A percentile compares a stretch with the other conserved stretches of the same genome.
Evolutionary conservation across 2,113 vertebrate genomes (phyloP).

Genomic region (Phylloscopus trochilus): DNA sequence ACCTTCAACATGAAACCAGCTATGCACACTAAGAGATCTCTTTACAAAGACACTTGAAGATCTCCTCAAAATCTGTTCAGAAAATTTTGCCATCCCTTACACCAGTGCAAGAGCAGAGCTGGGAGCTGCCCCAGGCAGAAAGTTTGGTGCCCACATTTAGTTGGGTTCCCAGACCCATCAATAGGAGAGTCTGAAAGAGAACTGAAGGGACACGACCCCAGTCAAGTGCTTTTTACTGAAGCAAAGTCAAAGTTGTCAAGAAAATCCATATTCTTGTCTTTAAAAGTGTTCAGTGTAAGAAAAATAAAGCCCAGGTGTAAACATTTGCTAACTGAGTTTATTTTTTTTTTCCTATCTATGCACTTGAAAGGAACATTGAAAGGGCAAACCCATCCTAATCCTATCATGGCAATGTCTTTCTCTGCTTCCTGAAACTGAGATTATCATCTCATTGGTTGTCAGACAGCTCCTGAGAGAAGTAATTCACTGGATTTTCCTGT

Average conservation of each 20-base stretch:
- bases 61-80: background rate
- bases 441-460: slow-evolving; percentile 32
- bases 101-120: background rate
- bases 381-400: slow-evolving; percentile 31
- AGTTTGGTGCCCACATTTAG: background rate
- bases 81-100: background rate
- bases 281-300: background rate
- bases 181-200: background rate
- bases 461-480: background rate
- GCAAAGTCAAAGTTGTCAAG: background rate
- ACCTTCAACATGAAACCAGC: background rate
- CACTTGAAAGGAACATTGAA: background rate
- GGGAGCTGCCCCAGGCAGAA: background rate
- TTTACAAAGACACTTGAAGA: background rate
- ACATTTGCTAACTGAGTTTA: background rate
- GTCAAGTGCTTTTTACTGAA: background rate
- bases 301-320: background rate
- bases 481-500: slow-evolving; percentile 3
- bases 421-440: background rate
- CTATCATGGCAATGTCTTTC: background rate
- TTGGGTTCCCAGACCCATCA: background rate
- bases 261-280: background rate
- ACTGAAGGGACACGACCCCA: background rate
- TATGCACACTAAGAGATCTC: background rate
- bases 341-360: background rate